Percentiles rank a stretch among this genome's conserved stretches.
Conservation (phyloP, 1,140 invertebrate genomes). For the Dreissena rostriformis region DNA sequence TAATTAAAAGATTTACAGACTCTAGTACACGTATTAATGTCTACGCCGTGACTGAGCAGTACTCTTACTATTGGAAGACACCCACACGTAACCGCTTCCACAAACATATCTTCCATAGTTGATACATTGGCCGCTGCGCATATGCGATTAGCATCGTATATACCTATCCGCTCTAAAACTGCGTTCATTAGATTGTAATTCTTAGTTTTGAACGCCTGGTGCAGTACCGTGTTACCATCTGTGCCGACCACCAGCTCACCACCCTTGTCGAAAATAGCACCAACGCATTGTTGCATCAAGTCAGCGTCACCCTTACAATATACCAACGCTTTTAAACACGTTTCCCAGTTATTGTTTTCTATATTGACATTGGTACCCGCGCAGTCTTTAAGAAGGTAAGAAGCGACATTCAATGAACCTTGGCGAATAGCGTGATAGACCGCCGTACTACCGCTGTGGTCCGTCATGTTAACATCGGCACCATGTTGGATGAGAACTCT, state of each 20-base stretch:
- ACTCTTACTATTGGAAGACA: conserved; percentile 22
- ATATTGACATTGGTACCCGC: conserved; percentile 33
- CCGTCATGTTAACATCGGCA: conserved; percentile 36
- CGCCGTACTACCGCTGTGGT: conserved; percentile 15
- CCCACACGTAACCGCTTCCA: background rate
- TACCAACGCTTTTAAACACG: conserved; percentile 36
- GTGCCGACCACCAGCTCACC: conserved; percentile 4
- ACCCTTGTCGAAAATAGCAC: conserved; percentile 20
- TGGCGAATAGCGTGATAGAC: conserved; percentile 32
- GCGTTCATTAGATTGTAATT: conserved; percentile 28
- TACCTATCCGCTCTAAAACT: conserved; percentile 24
- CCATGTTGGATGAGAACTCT: conserved; percentile 22
- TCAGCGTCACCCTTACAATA: conserved; percentile 12
- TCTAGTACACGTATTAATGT: conserved; percentile 44
- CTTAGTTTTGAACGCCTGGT: conserved; percentile 37
- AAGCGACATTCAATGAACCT: conserved; percentile 6
- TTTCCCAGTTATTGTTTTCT: conserved; percentile 6
- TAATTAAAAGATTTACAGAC: background rate
- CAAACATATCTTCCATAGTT: background rate
- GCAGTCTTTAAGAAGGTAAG: conserved; percentile 32
- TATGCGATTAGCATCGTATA: background rate
- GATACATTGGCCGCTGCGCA: background rate
- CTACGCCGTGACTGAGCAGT: conserved; percentile 25
- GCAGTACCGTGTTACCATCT: conserved; percentile 17
- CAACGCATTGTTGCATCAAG: background rate